Percentiles rank a stretch among this genome's conserved stretches.
Evolutionary conservation across 2,797 vertebrate genomes (phyloP).

Genomic region (Acanthurus lineatus): DNA sequence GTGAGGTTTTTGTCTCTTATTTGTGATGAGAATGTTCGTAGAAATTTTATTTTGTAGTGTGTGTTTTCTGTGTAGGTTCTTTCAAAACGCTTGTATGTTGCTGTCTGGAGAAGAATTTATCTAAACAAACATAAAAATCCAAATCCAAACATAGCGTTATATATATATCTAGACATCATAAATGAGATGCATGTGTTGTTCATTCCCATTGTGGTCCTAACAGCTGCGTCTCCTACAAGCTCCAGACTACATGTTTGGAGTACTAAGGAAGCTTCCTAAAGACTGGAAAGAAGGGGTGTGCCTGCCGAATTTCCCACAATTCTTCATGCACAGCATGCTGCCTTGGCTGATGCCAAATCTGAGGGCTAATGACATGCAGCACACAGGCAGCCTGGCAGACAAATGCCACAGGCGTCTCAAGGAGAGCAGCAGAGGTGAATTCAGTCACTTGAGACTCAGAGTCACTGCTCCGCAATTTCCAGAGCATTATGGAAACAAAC

Average conservation of each 20-base stretch:
- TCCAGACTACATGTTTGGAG: slow-evolving; percentile 60
- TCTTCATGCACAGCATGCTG: slow-evolving; percentile 47
- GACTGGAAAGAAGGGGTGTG: slow-evolving; percentile 7
- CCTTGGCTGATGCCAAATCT: slow-evolving; percentile 37
- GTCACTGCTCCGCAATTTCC: slow-evolving; percentile 45
- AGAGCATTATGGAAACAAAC: slow-evolving; percentile 55
- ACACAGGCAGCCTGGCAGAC: slow-evolving; percentile 51
- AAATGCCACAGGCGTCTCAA: slow-evolving; percentile 40
- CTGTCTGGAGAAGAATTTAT: background rate
- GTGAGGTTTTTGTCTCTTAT: background rate
- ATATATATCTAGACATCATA: slow-evolving; percentile 40
- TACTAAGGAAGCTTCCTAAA: slow-evolving; percentile 59
- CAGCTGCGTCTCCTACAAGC: slow-evolving; percentile 64
- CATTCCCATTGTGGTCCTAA: slow-evolving; percentile 40
- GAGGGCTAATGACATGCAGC: slow-evolving; percentile 55
- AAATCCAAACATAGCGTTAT: background rate
- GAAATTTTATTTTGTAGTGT: background rate
- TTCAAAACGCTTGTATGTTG: background rate
- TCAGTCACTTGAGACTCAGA: slow-evolving; percentile 24
- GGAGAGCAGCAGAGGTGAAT: slow-evolving; percentile 35
- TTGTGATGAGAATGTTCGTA: background rate
- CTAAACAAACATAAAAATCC: background rate
- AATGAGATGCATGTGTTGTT: slow-evolving; percentile 51
- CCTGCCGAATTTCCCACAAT: slow-evolving; percentile 66
- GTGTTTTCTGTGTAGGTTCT: background rate